Evolutionary conservation across 2,888 invertebrate genomes (phyloP), one percentile per base, ranked within the genome.

Genomic region (Pheosia tremula): DNA sequence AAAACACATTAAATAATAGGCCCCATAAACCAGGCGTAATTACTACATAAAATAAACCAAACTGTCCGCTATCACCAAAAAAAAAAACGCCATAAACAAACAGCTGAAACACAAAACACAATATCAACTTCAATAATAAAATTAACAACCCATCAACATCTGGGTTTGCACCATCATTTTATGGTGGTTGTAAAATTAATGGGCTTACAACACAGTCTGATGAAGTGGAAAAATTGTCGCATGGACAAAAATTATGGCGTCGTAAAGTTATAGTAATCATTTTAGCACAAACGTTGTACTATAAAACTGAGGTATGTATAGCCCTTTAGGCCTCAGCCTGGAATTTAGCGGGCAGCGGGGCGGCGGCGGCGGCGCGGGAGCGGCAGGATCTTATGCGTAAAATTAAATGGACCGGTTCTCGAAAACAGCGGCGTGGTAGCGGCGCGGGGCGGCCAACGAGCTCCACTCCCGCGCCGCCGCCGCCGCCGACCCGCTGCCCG

Each of bases 141-240:
- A 67, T 59, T 62, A 60, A 62, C 65, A 64, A 64, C 57, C 61
- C 63, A 65, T 72, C 67, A 71, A 76, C 64, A 8, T 55, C 57
- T 68, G 61, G 45, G 60, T 56, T 39, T 59, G 63, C 57, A 63
- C 66, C 64, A 69, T 67, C 67, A 56, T 55, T 75, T 76, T 72
- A 76, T 60, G 62, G 56, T 39, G 50, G 3, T 38, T 62, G 69
- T 75, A 68, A 67, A 69, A 52, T 67, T 67, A 71, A 71, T 71
- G 55, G 43, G 9, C 72, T 75, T 64, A 73, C 43, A 57, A 66
- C 65, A 37, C n/a, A 5, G 59, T 57, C 69, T 62, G 62, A 49
- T 74, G 62, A 71, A 62, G 64, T 68, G 63, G 74, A 67, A 74
- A 74, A 70, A 68, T 64, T 68, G 68, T 68, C 56, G 69, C 61